These are phyloP conservation scores for Crotalus viridis DNA, from an alignment of 2,113 vertebrate genomes.

Conservation along the genomic window DNA sequence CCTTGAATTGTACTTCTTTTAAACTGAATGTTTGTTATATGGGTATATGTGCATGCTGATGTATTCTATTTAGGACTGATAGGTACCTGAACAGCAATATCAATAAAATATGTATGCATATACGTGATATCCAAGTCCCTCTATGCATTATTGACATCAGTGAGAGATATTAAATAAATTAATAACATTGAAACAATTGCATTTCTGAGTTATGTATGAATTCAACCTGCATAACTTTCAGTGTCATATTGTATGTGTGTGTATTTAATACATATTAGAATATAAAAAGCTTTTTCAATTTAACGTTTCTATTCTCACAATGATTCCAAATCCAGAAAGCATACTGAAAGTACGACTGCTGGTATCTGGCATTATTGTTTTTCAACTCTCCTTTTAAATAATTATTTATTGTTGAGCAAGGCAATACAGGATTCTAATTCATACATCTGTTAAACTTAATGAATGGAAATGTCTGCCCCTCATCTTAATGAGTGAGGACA, in stretches of 20 bases:
- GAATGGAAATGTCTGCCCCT: neutral
- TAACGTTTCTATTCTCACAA: neutral
- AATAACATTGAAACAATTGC: neutral
- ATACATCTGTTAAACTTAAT: neutral
- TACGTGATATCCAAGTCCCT: neutral
- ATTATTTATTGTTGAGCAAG: neutral
- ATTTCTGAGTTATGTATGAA: neutral
- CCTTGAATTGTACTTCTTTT: neutral
- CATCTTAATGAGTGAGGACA: neutral
- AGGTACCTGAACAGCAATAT: neutral
- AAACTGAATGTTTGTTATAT: neutral
- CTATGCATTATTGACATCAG: neutral
- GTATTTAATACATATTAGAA: neutral
- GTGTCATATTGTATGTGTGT: neutral
- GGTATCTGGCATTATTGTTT: neutral
- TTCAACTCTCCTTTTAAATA: neutral
- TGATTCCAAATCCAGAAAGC: neutral
- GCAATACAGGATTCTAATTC: neutral
- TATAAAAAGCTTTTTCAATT: neutral
- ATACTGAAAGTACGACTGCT: neutral
- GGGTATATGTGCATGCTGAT: neutral
- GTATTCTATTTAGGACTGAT: neutral
- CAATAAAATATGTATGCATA: neutral
- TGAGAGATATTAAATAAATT: neutral
- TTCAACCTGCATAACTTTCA: neutral